phyloP scores from a whole-genome alignment of 1,140 invertebrate species.

The Drosophila hydei region DNA sequence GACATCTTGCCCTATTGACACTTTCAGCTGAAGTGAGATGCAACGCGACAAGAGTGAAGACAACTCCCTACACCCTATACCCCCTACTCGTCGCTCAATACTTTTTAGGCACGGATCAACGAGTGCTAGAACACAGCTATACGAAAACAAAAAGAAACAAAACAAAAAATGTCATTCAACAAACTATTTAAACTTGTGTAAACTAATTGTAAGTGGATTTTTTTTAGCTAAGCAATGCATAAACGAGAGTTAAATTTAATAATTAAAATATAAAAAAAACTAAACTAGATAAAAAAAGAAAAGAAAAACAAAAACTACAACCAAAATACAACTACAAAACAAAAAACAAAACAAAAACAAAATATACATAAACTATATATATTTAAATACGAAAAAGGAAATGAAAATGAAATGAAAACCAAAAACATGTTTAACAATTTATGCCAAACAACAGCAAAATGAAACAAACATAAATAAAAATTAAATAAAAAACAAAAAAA shows the following conservation, averaged over 20 bases:
- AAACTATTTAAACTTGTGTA: conserved; percentile 71
- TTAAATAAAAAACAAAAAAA: conserved; percentile 32
- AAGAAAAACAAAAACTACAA: conserved; percentile 38
- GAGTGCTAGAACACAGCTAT: conserved; percentile 13
- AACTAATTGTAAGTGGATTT: conserved; percentile 76
- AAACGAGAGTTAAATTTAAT: conserved; percentile 75
- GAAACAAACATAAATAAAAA: conserved; percentile 39
- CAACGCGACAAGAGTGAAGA: too few species aligned
- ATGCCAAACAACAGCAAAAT: conserved; percentile 68
- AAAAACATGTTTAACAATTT: conserved; percentile 71
- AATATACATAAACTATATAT: conserved; percentile 67
- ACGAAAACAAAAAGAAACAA: conserved; percentile 27
- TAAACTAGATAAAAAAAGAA: conserved; percentile 41
- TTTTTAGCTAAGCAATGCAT: conserved; percentile 80
- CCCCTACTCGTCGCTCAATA: neutral
- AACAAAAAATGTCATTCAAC: conserved; percentile 47
- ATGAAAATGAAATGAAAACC: conserved; percentile 6
- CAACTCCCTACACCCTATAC: too few species aligned
- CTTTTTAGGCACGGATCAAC: neutral
- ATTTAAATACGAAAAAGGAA: conserved; percentile 66
- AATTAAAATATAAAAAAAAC: conserved; percentile 51
- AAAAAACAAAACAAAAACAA: conserved; percentile 19
- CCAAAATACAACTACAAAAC: conserved; percentile 13
- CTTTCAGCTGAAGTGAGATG: neutral
- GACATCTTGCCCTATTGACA: too few species aligned